These are phyloP conservation scores for Monomorium pharaonis DNA, from an alignment of 1,140 invertebrate genomes.

Conservation along the genomic window DNA sequence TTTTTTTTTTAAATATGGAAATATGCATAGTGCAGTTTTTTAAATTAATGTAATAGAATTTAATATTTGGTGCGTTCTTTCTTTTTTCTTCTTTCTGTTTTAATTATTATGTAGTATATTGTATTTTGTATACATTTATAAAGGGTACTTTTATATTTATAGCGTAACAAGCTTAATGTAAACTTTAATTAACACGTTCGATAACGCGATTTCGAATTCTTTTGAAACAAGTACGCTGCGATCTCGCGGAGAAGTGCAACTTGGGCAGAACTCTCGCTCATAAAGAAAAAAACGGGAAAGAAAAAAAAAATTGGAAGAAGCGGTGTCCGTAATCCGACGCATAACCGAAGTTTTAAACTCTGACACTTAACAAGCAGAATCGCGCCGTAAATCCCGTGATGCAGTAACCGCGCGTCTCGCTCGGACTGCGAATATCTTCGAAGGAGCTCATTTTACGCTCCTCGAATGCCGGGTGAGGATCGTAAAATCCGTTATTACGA, in stretches of 20 bases:
- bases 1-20: not conserved
- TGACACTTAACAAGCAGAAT: conserved; percentile 62
- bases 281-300: conserved; percentile 13
- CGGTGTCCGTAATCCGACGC: conserved; percentile 7
- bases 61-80: not conserved
- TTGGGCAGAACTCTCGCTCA: not conserved
- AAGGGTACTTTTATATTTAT: not conserved
- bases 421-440: conserved; percentile 34
- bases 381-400: conserved; percentile 49
- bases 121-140: not conserved
- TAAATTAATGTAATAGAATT: not conserved
- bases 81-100: not conserved
- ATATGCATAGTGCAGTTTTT: not conserved
- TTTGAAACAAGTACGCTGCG: not conserved
- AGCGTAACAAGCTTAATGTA: not conserved
- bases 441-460: conserved; percentile 55
- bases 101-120: not conserved
- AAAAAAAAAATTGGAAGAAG: conserved; percentile 17
- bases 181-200: conserved; percentile 32
- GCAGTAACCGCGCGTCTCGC: conserved; percentile 9
- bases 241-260: not conserved
- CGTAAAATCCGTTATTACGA: conserved; percentile 34
- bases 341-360: conserved; percentile 45
- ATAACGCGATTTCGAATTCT: not conserved
- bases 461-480: not conserved